These are phyloP conservation scores for Cyphomyrmex costatus DNA, from an alignment of 1,140 invertebrate species.

Conservation along the genomic window DNA sequence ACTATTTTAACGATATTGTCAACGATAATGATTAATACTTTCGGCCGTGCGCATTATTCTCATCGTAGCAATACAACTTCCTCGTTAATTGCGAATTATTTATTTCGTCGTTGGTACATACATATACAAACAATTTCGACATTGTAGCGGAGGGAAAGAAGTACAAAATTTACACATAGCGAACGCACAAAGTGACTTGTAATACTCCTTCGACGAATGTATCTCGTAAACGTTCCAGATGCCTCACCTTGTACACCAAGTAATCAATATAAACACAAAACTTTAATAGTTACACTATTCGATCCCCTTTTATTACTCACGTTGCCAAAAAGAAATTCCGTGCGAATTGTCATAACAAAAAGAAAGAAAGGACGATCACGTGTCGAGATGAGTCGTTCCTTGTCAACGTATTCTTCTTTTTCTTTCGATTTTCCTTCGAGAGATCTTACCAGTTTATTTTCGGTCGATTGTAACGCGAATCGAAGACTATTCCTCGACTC, in stretches of 20 bases:
- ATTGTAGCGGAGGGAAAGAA: constrained; percentile 34
- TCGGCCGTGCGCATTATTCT: constrained; percentile 32
- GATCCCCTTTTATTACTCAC: constrained; percentile 44
- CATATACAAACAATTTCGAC: constrained; percentile 27
- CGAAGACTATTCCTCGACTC: background rate
- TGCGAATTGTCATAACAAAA: constrained; percentile 8
- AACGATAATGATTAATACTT: background rate
- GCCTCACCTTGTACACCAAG: constrained; percentile 46
- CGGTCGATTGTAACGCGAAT: background rate
- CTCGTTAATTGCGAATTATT: constrained; percentile 34
- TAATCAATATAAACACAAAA: constrained; percentile 50
- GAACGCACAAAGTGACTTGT: constrained; percentile 46
- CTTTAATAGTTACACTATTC: constrained; percentile 32
- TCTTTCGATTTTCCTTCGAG: background rate
- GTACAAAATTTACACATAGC: constrained; percentile 52
- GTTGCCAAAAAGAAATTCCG: constrained; percentile 26
- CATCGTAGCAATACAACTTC: constrained; percentile 37
- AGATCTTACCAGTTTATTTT: constrained; percentile 6
- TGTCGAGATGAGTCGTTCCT: constrained; percentile 10
- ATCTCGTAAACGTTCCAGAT: constrained; percentile 55
- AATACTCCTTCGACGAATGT: constrained; percentile 50
- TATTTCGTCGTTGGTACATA: constrained; percentile 30
- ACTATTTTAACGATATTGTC: background rate
- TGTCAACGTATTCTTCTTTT: background rate
- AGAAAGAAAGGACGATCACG: background rate